These are phyloP conservation scores for Pipa parva DNA, from an alignment of 2,113 vertebrate genomes.

Conservation along the genomic window DNA sequence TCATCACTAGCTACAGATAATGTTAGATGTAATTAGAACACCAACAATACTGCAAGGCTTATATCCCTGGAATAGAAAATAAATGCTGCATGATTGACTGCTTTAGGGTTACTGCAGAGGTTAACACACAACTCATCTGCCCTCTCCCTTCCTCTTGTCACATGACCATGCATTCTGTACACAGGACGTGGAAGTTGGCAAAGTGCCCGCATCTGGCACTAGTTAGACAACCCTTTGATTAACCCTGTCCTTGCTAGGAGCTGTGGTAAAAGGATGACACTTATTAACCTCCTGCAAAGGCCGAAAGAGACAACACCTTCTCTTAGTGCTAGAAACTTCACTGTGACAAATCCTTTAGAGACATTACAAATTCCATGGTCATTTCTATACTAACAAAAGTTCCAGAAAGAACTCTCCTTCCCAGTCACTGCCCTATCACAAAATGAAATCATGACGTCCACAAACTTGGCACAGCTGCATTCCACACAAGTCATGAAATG, in stretches of 20 bases:
- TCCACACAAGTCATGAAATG: neutral
- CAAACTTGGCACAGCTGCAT: neutral
- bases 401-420: neutral
- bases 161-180: slow-evolving; percentile 40
- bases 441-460: neutral
- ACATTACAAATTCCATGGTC: neutral
- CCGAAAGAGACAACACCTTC: neutral
- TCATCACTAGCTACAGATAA: no score
- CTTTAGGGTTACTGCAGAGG: neutral
- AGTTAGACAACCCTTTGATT: slow-evolving; percentile 30
- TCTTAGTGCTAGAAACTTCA: neutral
- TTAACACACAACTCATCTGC: slow-evolving; percentile 5
- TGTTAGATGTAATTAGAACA: no score
- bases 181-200: slow-evolving; percentile 40
- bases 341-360: neutral
- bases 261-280: neutral
- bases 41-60: neutral
- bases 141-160: slow-evolving; percentile 36
- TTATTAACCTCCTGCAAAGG: neutral
- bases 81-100: neutral
- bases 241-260: slow-evolving; percentile 25
- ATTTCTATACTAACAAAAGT: neutral
- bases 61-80: neutral
- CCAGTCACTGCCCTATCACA: neutral
- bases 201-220: slow-evolving; percentile 38